Evolutionary conservation across 2,797 vertebrate genomes (phyloP).

Genomic region (Todus mexicanus): DNA sequence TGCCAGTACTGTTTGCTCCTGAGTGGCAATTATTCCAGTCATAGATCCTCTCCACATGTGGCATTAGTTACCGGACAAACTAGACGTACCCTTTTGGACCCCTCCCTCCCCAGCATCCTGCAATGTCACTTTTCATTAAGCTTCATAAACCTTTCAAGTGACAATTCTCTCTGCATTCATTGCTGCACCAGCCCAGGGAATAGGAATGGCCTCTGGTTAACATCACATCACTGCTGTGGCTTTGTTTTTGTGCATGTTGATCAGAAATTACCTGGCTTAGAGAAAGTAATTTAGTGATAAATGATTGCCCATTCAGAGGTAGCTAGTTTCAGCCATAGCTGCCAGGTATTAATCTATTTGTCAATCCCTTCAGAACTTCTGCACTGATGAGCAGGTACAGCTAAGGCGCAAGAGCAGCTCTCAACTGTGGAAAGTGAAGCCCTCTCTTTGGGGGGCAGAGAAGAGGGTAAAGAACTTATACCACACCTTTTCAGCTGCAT

Average conservation of each 20-base stretch:
- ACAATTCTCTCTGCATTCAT: conserved; percentile 62
- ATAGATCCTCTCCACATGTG: background rate
- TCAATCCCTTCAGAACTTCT: conserved; percentile 62
- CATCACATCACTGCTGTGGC: background rate
- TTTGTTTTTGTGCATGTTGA: conserved; percentile 66
- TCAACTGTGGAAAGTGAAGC: conserved; percentile 22
- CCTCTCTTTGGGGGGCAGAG: background rate
- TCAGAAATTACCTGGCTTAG: conserved; percentile 73
- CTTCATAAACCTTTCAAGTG: conserved; percentile 60
- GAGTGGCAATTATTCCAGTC: conserved; percentile 4
- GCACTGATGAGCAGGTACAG: background rate
- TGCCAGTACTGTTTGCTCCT: background rate
- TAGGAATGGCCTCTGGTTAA: conserved; percentile 63
- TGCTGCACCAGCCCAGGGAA: conserved; percentile 13
- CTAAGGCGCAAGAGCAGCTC: conserved; percentile 8
- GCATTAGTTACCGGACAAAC: conserved; percentile 11
- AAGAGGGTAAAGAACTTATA: conserved; percentile 36
- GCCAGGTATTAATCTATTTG: conserved; percentile 72
- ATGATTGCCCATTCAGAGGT: conserved; percentile 68
- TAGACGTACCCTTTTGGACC: conserved; percentile 1
- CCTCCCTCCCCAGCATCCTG: conserved; percentile 37
- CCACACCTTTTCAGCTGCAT: conserved; percentile 24
- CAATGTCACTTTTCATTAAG: conserved; percentile 63
- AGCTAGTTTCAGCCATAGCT: conserved; percentile 61
- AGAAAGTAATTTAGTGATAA: conserved; percentile 77